Evolutionary conservation across 2,888 invertebrate genomes (phyloP).

Genomic region (Troides oblongomaculatus): DNA sequence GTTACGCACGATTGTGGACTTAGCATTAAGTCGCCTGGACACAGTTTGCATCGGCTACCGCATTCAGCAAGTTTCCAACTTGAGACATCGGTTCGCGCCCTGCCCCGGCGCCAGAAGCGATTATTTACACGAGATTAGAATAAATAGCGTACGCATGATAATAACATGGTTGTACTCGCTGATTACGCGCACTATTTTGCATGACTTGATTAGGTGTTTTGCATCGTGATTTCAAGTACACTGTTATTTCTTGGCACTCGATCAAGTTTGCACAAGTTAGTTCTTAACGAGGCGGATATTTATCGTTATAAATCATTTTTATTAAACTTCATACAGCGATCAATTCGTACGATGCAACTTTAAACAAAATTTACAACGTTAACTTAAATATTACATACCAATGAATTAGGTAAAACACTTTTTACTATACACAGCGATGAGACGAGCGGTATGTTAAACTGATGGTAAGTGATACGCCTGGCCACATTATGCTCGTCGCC

Average conservation of each 20-base stretch:
- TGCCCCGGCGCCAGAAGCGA: constrained; percentile 35
- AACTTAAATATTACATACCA: too few relatives aligned
- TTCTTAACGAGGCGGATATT: too few relatives aligned
- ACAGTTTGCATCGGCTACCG: constrained; percentile 28
- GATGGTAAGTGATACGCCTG: too few relatives aligned
- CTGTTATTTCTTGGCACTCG: constrained; percentile 4
- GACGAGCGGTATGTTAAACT: too few relatives aligned
- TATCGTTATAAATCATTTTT: too few relatives aligned
- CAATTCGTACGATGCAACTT: too few relatives aligned
- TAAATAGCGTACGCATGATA: constrained; percentile 30
- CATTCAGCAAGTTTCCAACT: constrained; percentile 43
- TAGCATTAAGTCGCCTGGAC: constrained; percentile 4
- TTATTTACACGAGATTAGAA: constrained; percentile 38
- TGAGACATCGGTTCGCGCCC: constrained; percentile 37
- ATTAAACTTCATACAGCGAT: too few relatives aligned
- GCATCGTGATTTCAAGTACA: neutral
- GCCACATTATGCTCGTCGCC: too few relatives aligned
- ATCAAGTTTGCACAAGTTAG: too few relatives aligned
- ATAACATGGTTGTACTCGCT: constrained; percentile 30
- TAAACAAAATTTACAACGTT: too few relatives aligned
- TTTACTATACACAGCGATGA: too few relatives aligned
- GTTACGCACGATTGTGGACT: constrained; percentile 24
- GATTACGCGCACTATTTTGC: constrained; percentile 30
- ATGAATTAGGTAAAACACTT: too few relatives aligned
- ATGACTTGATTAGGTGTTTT: constrained; percentile 24